phyloP scores from a whole-genome alignment of 1,140 invertebrate genomes.

The Pseudoatta argentina region DNA sequence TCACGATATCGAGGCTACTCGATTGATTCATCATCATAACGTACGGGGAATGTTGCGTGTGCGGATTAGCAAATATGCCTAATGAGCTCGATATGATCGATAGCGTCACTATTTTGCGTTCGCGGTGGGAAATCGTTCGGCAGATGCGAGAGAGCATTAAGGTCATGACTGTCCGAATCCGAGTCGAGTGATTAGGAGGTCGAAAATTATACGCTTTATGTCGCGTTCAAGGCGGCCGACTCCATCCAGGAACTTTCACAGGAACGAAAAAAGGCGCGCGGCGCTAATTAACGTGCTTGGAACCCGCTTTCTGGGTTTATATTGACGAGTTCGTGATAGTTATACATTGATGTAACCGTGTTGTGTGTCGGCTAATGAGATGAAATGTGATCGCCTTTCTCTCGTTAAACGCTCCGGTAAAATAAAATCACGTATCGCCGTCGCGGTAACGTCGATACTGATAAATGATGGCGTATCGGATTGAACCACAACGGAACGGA shows the following conservation, averaged over 20 bases:
- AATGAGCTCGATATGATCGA: constrained; percentile 62
- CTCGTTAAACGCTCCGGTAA: constrained; percentile 79
- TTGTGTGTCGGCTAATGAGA: constrained; percentile 80
- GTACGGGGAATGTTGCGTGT: not conserved
- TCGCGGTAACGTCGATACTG: constrained; percentile 61
- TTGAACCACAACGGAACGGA: constrained; percentile 27
- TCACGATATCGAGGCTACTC: constrained; percentile 23
- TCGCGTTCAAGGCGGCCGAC: constrained; percentile 15
- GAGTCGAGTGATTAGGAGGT: constrained; percentile 30
- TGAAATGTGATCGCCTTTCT: constrained; percentile 84
- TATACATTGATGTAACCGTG: constrained; percentile 82
- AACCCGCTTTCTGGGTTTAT: constrained; percentile 62
- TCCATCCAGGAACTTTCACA: constrained; percentile 63
- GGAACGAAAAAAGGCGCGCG: constrained; percentile 71
- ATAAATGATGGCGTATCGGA: constrained; percentile 68
- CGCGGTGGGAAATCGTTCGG: constrained; percentile 1
- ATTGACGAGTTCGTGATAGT: constrained; percentile 72
- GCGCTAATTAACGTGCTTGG: constrained; percentile 77
- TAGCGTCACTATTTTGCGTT: constrained; percentile 8
- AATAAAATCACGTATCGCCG: constrained; percentile 74
- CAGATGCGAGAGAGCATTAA: constrained; percentile 43
- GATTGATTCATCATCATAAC: constrained; percentile 55
- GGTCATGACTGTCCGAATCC: constrained; percentile 36
- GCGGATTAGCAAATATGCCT: constrained; percentile 49
- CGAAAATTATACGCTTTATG: constrained; percentile 55